Evolutionary conservation across 1,140 invertebrate genomes (phyloP), one percentile per base, ranked within the genome.

Genomic region (Anastatus disparis): DNA sequence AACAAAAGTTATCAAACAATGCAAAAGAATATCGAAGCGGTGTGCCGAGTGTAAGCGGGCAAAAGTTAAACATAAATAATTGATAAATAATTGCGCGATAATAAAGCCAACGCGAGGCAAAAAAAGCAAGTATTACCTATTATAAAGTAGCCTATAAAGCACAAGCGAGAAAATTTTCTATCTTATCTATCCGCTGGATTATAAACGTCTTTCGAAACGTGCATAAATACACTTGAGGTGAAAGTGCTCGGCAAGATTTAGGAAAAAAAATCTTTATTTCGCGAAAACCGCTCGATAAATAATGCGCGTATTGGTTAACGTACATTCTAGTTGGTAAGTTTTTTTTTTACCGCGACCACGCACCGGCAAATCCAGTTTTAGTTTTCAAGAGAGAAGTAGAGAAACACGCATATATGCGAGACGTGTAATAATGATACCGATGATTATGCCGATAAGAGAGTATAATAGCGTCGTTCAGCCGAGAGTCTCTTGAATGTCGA

Each of bases 251-350:
- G 12, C 35, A 1, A 10, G 31, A 40, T 26, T n/a, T 24, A 44
- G 42, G 44, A 40, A 55, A 44, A 55, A 55, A n/a, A n/a, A n/a
- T n/a, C n/a, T n/a, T n/a, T 29, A 40, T 55, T 42, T 24, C 22
- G 50, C 50, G 50, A 65, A 65, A 53, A 65, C 35, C 26, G 29
- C 29, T 31, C 38, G 63, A 55, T 65, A 65, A 65, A 65, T 65
- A 65, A 65, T 10, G 48, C 48, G 52, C 50, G 24, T 29, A 40
- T 56, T 56, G 53, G 31, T 17, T 26, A 56, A 56, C 20, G 15
- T 15, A 4, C 22, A 9, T 42, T 29, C 10, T 52, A 27, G n/a
- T 26, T 52, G 50, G 56, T 26, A 24, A 12, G 22, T 46, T 29
- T 48, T 59, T 35, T 20, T 38, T 42, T 2, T 35, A 48, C 56